Conservation (phyloP, 1,140 invertebrate genomes). For the Arctopsyche grandis region DNA sequence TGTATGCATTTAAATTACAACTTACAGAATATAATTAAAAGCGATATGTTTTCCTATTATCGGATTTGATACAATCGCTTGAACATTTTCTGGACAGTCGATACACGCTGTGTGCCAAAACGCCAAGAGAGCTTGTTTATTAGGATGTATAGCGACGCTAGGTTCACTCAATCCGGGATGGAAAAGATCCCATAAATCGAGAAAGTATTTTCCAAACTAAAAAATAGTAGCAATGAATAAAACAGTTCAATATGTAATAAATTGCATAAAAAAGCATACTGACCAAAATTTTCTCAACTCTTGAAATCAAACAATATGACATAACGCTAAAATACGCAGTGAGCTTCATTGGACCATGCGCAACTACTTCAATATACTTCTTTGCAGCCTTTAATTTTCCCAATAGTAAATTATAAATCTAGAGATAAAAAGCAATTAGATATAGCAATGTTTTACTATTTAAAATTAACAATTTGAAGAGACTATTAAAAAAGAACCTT, state of each 20-base stretch:
- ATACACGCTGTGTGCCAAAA: conserved; percentile 94
- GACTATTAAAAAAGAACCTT: conserved; percentile 62
- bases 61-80: conserved; percentile 84
- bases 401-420: conserved; percentile 82
- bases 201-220: conserved; percentile 87
- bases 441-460: not conserved
- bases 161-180: conserved; percentile 95
- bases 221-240: conserved; percentile 37
- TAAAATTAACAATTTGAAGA: not conserved
- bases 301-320: conserved; percentile 89
- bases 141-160: conserved; percentile 92
- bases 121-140: conserved; percentile 90
- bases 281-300: conserved; percentile 93
- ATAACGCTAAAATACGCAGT: conserved; percentile 92
- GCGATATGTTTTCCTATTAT: conserved; percentile 92
- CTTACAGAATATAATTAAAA: conserved; percentile 96
- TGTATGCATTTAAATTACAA: conserved; percentile 51
- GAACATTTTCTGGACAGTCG: conserved; percentile 92
- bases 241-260: conserved; percentile 28
- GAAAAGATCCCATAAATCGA: conserved; percentile 92
- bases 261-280: conserved; percentile 55
- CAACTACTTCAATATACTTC: conserved; percentile 84
- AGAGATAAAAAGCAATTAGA: conserved; percentile 30
- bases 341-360: conserved; percentile 90
- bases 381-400: conserved; percentile 82